Evolutionary conservation across 2,113 vertebrate genomes (phyloP).

Genomic region (Pungitius pungitius): DNA sequence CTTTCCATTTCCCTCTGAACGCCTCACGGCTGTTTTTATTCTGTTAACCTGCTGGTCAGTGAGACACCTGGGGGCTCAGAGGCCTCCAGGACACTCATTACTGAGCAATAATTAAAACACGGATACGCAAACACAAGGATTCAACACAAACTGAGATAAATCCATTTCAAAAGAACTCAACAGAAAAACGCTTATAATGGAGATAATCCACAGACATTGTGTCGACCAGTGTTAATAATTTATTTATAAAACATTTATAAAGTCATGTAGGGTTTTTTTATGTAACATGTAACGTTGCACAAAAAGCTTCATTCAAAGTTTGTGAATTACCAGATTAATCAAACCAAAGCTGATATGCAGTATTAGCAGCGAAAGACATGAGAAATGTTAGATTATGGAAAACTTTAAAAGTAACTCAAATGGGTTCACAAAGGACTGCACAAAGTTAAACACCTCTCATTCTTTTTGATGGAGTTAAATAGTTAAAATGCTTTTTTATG

Average conservation of each 20-base stretch:
- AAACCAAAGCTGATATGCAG: neutral
- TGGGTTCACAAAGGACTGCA: too few relatives aligned
- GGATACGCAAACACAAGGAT: too few relatives aligned
- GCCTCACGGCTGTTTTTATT: too few relatives aligned
- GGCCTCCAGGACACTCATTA: too few relatives aligned
- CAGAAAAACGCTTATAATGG: neutral
- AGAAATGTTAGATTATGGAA: neutral
- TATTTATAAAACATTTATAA: neutral
- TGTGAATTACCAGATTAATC: neutral
- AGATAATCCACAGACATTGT: neutral
- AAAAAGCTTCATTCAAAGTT: neutral
- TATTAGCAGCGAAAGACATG: neutral
- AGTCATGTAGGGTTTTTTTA: too few relatives aligned
- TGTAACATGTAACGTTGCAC: neutral
- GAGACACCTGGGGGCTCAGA: too few relatives aligned
- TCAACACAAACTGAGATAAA: too few relatives aligned
- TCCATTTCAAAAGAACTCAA: too few relatives aligned
- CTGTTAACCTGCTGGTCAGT: too few relatives aligned
- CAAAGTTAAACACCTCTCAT: neutral
- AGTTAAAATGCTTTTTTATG: constrained; percentile 36
- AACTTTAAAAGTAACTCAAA: neutral
- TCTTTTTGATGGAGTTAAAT: neutral
- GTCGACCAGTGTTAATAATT: neutral
- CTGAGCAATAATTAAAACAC: too few relatives aligned
- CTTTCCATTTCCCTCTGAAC: too few relatives aligned